Evolutionary conservation across 2,888 invertebrate genomes (phyloP).

Genomic region (Lepeophtheirus nordmannii): DNA sequence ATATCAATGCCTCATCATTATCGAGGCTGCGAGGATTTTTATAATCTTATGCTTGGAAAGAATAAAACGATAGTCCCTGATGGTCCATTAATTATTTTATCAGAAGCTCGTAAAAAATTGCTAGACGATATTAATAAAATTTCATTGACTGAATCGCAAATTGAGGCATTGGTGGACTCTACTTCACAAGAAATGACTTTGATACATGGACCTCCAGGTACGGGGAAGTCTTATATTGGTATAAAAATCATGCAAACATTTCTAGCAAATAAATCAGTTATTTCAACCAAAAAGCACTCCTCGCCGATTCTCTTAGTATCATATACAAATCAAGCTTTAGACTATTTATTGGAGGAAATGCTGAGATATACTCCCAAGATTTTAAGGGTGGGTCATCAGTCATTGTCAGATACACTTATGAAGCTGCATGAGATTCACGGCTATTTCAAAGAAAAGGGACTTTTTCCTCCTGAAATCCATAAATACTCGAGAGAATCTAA

Average conservation of each 20-base stretch:
- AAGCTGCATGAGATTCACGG: constrained; percentile 13
- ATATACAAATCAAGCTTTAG: constrained; percentile 16
- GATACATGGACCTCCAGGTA: constrained; percentile 18
- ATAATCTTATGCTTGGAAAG: no score
- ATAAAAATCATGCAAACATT: not conserved
- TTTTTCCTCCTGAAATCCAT: not conserved
- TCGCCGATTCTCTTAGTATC: constrained; percentile 5
- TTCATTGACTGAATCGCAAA: not conserved
- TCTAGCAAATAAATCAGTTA: not conserved
- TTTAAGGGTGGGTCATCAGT: constrained; percentile 4
- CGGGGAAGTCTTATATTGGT: constrained; percentile 14
- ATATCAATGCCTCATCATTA: not conserved
- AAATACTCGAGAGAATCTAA: not conserved
- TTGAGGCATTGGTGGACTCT: not conserved
- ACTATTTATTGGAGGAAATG: constrained; percentile 7
- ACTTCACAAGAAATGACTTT: not conserved
- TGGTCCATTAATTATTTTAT: not conserved
- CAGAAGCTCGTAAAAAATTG: not conserved
- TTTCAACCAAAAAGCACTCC: not conserved
- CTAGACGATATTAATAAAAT: not conserved
- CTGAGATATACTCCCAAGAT: not conserved
- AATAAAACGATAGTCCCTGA: no score
- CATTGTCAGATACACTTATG: not conserved
- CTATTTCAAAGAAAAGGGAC: not conserved
- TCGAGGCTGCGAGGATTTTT: not conserved